Evolutionary conservation across 2,113 vertebrate species (phyloP).

Genomic region (Chiloscyllium plagiosum): DNA sequence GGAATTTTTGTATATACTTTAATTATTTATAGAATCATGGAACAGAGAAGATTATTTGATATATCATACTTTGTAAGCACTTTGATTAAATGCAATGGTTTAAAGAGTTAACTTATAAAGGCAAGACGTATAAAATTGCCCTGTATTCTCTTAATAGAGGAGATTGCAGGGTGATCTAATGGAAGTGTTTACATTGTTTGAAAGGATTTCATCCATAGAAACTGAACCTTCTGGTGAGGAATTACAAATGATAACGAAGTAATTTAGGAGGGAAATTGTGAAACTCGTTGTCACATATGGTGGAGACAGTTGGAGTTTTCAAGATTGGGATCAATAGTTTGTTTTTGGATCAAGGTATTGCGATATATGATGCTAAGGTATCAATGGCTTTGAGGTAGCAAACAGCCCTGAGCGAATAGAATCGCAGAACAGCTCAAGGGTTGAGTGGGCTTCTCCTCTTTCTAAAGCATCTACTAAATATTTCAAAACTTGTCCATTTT

Average conservation of each 20-base stretch:
- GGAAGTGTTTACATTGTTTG: background rate
- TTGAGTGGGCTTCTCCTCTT: background rate
- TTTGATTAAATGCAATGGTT: background rate
- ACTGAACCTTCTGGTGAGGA: background rate
- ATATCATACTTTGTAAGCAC: background rate
- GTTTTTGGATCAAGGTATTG: background rate
- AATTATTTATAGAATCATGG: background rate
- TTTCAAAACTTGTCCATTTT: background rate
- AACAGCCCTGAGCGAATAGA: background rate
- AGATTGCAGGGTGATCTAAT: background rate
- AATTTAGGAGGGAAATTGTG: background rate
- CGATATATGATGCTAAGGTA: background rate
- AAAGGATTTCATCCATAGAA: background rate
- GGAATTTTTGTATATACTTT: background rate
- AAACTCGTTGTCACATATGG: background rate
- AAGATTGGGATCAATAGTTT: background rate
- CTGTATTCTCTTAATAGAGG: background rate
- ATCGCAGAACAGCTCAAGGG: background rate
- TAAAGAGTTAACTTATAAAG: background rate
- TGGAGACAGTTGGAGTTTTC: background rate
- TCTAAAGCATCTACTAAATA: background rate
- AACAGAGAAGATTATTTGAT: background rate
- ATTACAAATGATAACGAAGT: background rate
- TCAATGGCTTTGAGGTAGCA: background rate
- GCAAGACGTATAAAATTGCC: background rate